Evolutionary conservation across 2,797 vertebrate species (phyloP), one percentile per base, ranked within the genome.

Genomic region (Argya squamiceps): DNA sequence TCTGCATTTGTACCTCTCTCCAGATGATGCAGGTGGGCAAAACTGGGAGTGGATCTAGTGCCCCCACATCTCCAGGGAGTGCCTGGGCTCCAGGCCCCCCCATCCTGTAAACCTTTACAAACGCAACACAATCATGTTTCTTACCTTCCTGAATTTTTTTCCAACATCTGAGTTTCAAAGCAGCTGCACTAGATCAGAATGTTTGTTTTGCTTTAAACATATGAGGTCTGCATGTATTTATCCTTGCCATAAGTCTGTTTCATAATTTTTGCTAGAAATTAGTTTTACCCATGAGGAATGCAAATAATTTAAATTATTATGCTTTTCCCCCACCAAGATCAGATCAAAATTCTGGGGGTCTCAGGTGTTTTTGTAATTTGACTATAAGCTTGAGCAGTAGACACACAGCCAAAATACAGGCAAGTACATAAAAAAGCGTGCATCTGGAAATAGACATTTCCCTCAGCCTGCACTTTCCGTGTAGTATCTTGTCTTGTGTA

Each of bases 391-490:
- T 55, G 43, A 24, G 36, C 24, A 58, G 37, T 11, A 74, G 18
- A 20, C 17, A 53, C 12, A 27, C 6, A 53, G n/a, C 17, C 75
- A 84, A 88, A 94, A 76, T 12, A 39, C 0, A 59, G 37, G 17
- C 30, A 62, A 81, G 68, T 11, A 22, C 9, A 63, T 20, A 23
- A 69, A 43, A 62, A 39, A 18, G 0, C 3, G 8, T 8, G 4
- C 11, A 4, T 47, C n/a, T 34, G 50, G 56, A 83, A 81, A 37
- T 4, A 50, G 0, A 39, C 37, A 29, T 24, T 46, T 65, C 34
- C 19, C 19, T 65, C 43, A 49, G 56, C 56, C 41, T 64, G 27
- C 32, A 10, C 4, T 47, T 65, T 15, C 58, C 0, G 0, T 8
- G 14, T 2, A 50, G 47, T n/a, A 47, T 6, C 21, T 52, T 26